phyloP scores from a whole-genome alignment of 2,113 vertebrate genomes.

The Festucalex cinctus region DNA sequence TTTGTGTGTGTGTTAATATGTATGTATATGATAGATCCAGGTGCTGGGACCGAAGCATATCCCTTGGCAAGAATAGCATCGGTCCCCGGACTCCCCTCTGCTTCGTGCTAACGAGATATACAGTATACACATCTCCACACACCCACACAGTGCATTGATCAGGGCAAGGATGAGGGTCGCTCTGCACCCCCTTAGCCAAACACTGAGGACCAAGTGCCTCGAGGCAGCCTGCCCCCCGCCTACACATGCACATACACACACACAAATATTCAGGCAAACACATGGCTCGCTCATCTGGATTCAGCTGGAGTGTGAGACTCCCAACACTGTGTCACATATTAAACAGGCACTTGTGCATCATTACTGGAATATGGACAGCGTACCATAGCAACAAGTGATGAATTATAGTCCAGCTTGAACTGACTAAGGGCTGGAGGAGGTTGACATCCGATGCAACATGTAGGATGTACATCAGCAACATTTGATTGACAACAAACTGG shows the following conservation, averaged over 20 bases:
- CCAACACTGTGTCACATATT: conserved; percentile 41
- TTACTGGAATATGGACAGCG: conserved; percentile 4
- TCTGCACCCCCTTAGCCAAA: conserved; percentile 58
- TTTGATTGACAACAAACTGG: not conserved
- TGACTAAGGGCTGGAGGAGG: not conserved
- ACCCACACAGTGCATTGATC: conserved; percentile 59
- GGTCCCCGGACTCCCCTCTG: conserved; percentile 60
- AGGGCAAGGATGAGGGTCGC: conserved; percentile 54
- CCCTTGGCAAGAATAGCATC: conserved; percentile 64
- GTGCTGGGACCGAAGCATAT: conserved; percentile 58
- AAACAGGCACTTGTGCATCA: conserved; percentile 30
- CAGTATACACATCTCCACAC: conserved; percentile 20
- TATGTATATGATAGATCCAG: conserved; percentile 47
- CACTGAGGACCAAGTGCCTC: conserved; percentile 58
- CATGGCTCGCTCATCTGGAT: conserved; percentile 55
- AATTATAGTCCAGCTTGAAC: conserved; percentile 7
- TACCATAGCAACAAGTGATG: conserved; percentile 17
- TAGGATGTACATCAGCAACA: not conserved
- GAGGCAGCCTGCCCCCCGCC: conserved; percentile 36
- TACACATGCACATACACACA: conserved; percentile 6
- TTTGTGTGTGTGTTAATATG: conserved; percentile 12
- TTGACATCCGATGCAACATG: conserved; percentile 3
- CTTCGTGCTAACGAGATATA: conserved; percentile 64
- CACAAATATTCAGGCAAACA: conserved; percentile 33
- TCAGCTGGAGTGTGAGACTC: conserved; percentile 33